phyloP scores from a whole-genome alignment of 2,113 vertebrate genomes.

The Bostrychus sinensis region DNA sequence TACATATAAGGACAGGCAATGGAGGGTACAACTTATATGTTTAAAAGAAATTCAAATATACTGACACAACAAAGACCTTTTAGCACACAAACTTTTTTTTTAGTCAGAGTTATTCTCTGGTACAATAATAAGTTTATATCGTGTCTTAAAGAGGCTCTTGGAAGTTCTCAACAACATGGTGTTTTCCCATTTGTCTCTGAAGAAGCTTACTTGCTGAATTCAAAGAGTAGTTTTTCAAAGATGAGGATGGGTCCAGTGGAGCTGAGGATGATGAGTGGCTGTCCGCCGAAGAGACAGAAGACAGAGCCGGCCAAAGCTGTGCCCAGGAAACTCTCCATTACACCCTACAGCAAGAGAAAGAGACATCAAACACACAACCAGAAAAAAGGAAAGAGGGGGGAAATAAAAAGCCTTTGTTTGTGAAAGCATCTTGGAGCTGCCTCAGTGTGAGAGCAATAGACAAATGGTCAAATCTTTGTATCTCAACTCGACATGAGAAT shows the following conservation, averaged over 20 bases:
- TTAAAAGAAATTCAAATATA: too few species aligned
- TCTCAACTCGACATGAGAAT: conserved; percentile 11
- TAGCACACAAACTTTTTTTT: too few species aligned
- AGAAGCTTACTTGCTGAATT: conserved; percentile 97
- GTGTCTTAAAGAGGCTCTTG: too few species aligned
- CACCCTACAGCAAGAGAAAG: conserved; percentile 79
- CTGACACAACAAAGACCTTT: background rate
- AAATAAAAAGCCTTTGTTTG: background rate
- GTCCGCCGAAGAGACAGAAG: conserved; percentile 93
- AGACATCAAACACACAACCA: background rate
- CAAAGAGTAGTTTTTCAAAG: conserved; percentile 97
- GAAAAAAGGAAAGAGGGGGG: background rate
- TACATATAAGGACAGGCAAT: conserved; percentile 6
- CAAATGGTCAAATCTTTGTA: conserved; percentile 4
- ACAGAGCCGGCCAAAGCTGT: conserved; percentile 91
- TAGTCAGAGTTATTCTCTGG: too few species aligned
- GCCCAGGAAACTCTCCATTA: conserved; percentile 98
- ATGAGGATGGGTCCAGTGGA: conserved; percentile 98
- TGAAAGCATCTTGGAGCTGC: background rate
- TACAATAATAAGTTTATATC: too few species aligned
- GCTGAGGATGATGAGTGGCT: conserved; percentile 99
- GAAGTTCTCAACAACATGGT: background rate
- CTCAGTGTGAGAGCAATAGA: background rate
- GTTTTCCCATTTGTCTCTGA: background rate
- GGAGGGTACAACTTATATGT: too few species aligned